A percentile compares a stretch with the other conserved stretches of the same genome.
phyloP scores from a whole-genome alignment of 2,797 vertebrate genomes.

The Melopsittacus undulatus region DNA sequence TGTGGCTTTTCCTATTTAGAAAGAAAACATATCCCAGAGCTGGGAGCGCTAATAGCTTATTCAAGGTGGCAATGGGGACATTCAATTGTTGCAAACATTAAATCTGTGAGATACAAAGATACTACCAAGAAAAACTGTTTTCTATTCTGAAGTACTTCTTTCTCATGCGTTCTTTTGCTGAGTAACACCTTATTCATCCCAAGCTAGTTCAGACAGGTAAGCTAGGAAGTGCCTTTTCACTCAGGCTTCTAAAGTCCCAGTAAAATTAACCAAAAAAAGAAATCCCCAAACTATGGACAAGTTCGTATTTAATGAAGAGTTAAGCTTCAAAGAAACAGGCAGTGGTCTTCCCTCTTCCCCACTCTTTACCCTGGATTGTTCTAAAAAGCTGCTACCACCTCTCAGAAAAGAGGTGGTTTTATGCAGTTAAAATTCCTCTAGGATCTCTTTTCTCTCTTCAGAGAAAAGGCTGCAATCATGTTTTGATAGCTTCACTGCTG shows the following conservation, averaged over 20 bases:
- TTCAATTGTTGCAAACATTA: neutral
- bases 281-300: neutral
- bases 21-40: neutral
- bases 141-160: neutral
- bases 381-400: neutral
- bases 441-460: neutral
- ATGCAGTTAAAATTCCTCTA: neutral
- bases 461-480: neutral
- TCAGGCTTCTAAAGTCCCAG: neutral
- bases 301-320: neutral
- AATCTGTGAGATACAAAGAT: neutral
- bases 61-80: neutral
- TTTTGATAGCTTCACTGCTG: constrained; percentile 29
- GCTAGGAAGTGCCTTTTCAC: neutral
- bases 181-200: constrained; percentile 46
- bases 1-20: neutral
- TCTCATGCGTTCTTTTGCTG: constrained; percentile 46
- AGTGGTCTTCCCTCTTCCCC: neutral
- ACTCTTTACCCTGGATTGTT: neutral
- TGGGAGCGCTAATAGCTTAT: neutral
- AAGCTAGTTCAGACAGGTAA: constrained; percentile 47
- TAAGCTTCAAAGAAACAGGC: neutral
- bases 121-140: neutral
- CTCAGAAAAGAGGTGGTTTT: neutral
- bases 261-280: neutral